Conservation (phyloP, 2,113 vertebrate species). For the Actenoides lindsayi region DNA sequence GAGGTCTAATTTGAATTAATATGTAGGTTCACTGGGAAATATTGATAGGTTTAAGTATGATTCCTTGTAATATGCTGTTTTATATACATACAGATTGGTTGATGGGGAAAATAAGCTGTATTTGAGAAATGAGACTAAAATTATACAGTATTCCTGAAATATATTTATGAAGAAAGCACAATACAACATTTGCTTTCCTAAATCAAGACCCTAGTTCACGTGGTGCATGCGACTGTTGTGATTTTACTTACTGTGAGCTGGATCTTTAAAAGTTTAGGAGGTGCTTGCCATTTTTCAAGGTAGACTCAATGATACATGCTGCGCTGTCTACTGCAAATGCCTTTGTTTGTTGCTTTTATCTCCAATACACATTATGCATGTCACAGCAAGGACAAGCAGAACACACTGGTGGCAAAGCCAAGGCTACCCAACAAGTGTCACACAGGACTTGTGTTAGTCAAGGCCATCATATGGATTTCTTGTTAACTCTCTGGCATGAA, state of each 20-base stretch:
- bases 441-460: background rate
- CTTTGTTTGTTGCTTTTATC: background rate
- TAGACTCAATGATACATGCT: background rate
- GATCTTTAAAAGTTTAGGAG: background rate
- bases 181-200: background rate
- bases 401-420: background rate
- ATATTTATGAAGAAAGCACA: background rate
- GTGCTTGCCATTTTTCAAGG: background rate
- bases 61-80: slow-evolving; percentile 1
- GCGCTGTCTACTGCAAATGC: background rate
- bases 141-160: background rate
- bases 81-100: background rate
- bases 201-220: background rate
- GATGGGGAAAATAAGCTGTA: background rate
- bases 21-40: slow-evolving; percentile 26
- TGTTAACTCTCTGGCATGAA: background rate
- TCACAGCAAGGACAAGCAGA: background rate
- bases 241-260: slow-evolving; percentile 16
- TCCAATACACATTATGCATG: background rate
- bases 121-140: background rate
- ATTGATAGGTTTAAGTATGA: slow-evolving; percentile 33
- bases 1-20: slow-evolving; percentile 56
- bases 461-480: background rate
- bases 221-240: background rate
- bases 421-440: background rate